Conservation (phyloP, 1,140 invertebrate species). For the Nephila pilipes region DNA sequence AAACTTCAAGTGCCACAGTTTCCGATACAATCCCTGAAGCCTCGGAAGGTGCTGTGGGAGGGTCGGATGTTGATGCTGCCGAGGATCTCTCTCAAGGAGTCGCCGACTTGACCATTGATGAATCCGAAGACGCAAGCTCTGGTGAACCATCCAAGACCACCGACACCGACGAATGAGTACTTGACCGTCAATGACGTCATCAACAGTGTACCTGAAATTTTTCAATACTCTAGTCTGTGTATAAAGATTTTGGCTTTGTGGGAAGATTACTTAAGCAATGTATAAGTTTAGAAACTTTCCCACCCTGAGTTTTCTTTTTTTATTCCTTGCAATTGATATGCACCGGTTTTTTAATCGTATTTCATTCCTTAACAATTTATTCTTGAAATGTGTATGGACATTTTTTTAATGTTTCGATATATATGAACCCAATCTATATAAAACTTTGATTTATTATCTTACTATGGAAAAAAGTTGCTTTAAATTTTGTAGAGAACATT, state of each 20-base stretch:
- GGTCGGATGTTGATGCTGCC: background rate
- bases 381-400: too few relatives aligned
- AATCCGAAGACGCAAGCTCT: background rate
- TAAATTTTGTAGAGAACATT: too few relatives aligned
- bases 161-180: background rate
- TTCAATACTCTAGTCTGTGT: slow-evolving; percentile 71
- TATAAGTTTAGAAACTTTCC: background rate
- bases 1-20: background rate
- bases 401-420: too few relatives aligned
- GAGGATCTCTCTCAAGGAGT: background rate
- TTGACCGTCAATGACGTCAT: background rate
- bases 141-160: background rate
- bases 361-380: background rate
- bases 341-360: background rate
- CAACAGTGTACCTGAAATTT: slow-evolving; percentile 71
- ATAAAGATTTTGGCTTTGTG: slow-evolving; percentile 42
- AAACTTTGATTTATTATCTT: too few relatives aligned
- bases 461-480: too few relatives aligned
- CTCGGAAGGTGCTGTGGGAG: slow-evolving; percentile 64
- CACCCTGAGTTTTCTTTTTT: background rate
- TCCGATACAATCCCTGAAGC: slow-evolving; percentile 57
- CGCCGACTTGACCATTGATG: background rate
- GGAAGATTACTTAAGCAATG: slow-evolving; percentile 50
- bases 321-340: background rate
- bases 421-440: too few relatives aligned